Evolutionary conservation across 1,140 invertebrate species (phyloP).

Genomic region (Nilaparvata lugens): DNA sequence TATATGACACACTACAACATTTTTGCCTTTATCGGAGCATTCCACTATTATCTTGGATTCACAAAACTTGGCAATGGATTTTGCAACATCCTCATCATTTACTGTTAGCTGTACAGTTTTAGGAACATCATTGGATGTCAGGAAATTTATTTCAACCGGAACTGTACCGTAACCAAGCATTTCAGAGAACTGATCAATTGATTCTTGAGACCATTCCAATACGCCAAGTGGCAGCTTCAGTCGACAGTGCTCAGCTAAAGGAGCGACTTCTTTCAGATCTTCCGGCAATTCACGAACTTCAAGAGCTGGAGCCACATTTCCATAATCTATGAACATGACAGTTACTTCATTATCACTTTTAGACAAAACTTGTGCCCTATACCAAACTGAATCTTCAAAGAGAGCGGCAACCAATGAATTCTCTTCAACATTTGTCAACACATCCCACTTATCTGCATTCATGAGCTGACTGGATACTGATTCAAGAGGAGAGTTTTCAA

Average conservation of each 20-base stretch:
- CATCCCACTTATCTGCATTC: conserved; percentile 41
- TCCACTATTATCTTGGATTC: not conserved
- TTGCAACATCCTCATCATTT: not conserved
- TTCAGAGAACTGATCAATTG: not conserved
- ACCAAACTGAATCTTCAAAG: conserved; percentile 52
- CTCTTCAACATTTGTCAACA: conserved; percentile 35
- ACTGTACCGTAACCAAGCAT: not conserved
- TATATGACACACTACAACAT: not conserved
- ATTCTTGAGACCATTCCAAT: not conserved
- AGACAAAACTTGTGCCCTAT: conserved; percentile 52
- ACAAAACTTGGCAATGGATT: not conserved
- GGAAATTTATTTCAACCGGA: not conserved
- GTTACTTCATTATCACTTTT: conserved; percentile 40
- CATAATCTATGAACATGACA: conserved; percentile 49
- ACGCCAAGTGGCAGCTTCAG: not conserved
- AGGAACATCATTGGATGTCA: not conserved
- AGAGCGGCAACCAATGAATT: conserved; percentile 51
- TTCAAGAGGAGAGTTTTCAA: conserved; percentile 2
- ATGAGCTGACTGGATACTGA: conserved; percentile 27
- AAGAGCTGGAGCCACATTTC: conserved; percentile 36
- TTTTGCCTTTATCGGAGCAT: not conserved
- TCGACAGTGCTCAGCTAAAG: conserved; percentile 27
- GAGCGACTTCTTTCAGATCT: conserved; percentile 31
- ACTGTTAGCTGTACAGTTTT: not conserved
- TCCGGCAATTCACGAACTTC: conserved; percentile 35